These are phyloP conservation scores for Aplysia californica DNA, from an alignment of 1,140 invertebrate species.

Conservation along the genomic window DNA sequence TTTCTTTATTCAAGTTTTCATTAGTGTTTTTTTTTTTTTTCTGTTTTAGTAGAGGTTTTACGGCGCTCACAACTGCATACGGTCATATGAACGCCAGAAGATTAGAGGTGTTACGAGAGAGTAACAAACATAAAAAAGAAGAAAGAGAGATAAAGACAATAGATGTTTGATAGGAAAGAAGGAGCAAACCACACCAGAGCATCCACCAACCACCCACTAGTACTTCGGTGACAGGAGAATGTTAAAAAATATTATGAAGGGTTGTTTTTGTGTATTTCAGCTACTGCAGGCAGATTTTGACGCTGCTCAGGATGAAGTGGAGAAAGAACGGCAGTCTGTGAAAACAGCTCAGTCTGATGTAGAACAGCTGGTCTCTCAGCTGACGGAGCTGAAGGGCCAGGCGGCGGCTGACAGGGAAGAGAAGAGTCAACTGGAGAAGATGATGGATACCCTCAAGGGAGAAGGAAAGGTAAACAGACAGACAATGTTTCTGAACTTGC, in stretches of 20 bases:
- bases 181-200: no score
- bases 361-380: slow-evolving; percentile 66
- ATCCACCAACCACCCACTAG: no score
- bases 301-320: slow-evolving; percentile 68
- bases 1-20: background rate
- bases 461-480: slow-evolving; percentile 54
- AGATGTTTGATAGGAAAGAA: no score
- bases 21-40: background rate
- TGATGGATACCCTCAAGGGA: slow-evolving; percentile 35
- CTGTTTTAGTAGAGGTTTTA: no score
- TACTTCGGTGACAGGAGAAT: no score
- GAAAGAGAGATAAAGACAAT: no score
- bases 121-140: no score
- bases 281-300: slow-evolving; percentile 32
- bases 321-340: slow-evolving; percentile 43
- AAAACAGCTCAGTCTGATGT: slow-evolving; percentile 44
- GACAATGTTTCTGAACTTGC: background rate
- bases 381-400: slow-evolving; percentile 66
- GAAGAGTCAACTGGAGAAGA: slow-evolving; percentile 50
- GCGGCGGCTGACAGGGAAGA: slow-evolving; percentile 66
- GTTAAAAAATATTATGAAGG: no score
- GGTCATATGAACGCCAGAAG: no score
- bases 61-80: no score
- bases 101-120: no score
- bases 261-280: background rate